Evolutionary conservation across 2,888 invertebrate genomes (phyloP).

Genomic region (Panzeria rudis): DNA sequence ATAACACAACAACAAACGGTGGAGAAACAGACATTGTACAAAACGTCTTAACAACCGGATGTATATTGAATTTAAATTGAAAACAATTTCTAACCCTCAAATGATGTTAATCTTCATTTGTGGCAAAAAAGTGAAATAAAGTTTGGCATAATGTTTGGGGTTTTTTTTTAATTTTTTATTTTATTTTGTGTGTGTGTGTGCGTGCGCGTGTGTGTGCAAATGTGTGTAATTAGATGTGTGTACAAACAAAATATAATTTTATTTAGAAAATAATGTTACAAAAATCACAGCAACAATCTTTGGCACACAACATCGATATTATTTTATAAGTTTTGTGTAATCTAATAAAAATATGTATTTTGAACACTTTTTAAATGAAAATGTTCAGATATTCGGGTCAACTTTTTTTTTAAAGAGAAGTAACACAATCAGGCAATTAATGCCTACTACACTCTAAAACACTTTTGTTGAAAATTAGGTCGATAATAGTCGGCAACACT

Average conservation of each 20-base stretch:
- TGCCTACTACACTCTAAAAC: no score
- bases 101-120: slow-evolving; percentile 71
- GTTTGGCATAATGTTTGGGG: slow-evolving; percentile 62
- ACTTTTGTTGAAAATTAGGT: no score
- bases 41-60: slow-evolving; percentile 75
- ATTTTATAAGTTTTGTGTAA: background rate
- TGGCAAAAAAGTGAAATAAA: slow-evolving; percentile 63
- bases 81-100: slow-evolving; percentile 77
- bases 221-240: slow-evolving; percentile 38
- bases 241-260: slow-evolving; percentile 45
- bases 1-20: slow-evolving; percentile 26
- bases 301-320: slow-evolving; percentile 13
- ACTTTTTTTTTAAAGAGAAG: no score
- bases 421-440: no score
- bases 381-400: no score
- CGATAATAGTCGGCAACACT: no score
- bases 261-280: slow-evolving; percentile 34
- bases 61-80: slow-evolving; percentile 82
- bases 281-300: slow-evolving; percentile 31
- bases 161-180: slow-evolving; percentile 7
- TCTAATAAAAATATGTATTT: background rate
- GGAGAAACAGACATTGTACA: slow-evolving; percentile 16
- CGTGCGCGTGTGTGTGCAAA: slow-evolving; percentile 36
- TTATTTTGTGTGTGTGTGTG: slow-evolving; percentile 17
- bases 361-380: background rate